A percentile compares a stretch with the other conserved stretches of the same genome.
phyloP scores from a whole-genome alignment of 2,888 invertebrate species.

The Drosophila phalerata region DNA sequence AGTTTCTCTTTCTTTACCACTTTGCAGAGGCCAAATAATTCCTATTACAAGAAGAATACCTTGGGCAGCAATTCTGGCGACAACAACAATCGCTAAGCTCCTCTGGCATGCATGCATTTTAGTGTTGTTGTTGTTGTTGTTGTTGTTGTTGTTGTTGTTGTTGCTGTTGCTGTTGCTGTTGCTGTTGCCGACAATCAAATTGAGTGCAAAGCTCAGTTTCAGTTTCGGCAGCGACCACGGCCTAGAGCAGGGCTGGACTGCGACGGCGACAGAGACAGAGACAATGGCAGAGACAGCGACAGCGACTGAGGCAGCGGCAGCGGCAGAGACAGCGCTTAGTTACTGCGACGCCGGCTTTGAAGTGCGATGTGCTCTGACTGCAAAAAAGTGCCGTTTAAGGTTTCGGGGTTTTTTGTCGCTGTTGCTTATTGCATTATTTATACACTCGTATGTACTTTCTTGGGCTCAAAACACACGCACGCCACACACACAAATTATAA shows the following conservation, averaged over 20 bases:
- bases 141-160: slow-evolving; percentile 10
- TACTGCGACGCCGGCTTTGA: slow-evolving; percentile 51
- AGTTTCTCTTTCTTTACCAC: slow-evolving; percentile 29
- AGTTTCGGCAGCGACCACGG: slow-evolving; percentile 55
- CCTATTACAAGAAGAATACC: slow-evolving; percentile 42
- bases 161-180: slow-evolving; percentile 18
- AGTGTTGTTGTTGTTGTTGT: slow-evolving; percentile 14
- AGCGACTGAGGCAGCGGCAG: slow-evolving; percentile 13
- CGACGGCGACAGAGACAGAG: slow-evolving; percentile 16
- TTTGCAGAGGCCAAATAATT: slow-evolving; percentile 38
- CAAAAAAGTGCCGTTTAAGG: slow-evolving; percentile 76
- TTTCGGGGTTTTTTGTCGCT: slow-evolving; percentile 67
- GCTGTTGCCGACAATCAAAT: slow-evolving; percentile 53
- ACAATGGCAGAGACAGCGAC: slow-evolving; percentile 1
- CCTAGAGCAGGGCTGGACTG: slow-evolving; percentile 53
- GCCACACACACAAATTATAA: slow-evolving; percentile 56
- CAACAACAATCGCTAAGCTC: slow-evolving; percentile 32
- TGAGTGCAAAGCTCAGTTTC: slow-evolving; percentile 72
- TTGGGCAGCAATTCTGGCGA: slow-evolving; percentile 19
- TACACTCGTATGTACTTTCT: slow-evolving; percentile 55
- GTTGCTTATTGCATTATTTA: slow-evolving; percentile 76
- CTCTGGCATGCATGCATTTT: slow-evolving; percentile 12
- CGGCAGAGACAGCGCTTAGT: slow-evolving; percentile 7
- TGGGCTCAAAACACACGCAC: slow-evolving; percentile 39
- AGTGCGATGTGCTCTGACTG: slow-evolving; percentile 73